Base-by-base conservation (phyloP, 92 coral and sea anemone genomes). In the Palythoa heliodiscus region DNA sequence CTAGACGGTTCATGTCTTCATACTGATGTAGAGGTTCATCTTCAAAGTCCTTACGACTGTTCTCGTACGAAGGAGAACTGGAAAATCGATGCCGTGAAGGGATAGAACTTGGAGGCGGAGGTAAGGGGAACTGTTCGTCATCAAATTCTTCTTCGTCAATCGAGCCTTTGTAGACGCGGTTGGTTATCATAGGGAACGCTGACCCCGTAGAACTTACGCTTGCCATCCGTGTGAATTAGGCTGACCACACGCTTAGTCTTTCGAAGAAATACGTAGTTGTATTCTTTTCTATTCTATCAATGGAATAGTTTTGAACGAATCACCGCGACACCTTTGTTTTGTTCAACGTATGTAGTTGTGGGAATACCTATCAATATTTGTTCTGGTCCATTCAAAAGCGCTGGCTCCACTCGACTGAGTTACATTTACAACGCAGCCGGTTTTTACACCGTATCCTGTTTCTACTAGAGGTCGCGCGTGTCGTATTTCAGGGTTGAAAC, bases 201-300 rank as follows among this genome's bases (percentile, higher is more conserved):
- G 91, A 93, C 4, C 91, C 84, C 20, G 95, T 80, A 7, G 97
- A 93, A 61, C 92, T 91, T 0, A 93, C 93, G 74, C 95, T 93
- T 47, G 97, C 92, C 97, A 93, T 93, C 5, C 7, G 48, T 29
- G 68, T 19, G 68, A 61, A 16, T 77, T 79, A n/a, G 39, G 19
- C 84, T 13, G n/a, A n/a, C n/a, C n/a, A n/a, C 35, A 29, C 35
- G 35, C 35, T 29, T 29, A 29, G 35, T 29, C 35, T 29, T 29
- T 29, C 35, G 35, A 29, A 29, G 35, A 29, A 52, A 61, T 13
- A 39, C 63, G 54, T 78, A 39, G n/a, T 11, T 57, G 19, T 63
- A 63, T 39, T 63, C 52, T 24, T 69, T 37, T 25, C 39, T 25
- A 40, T 43, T 39, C 7, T 1, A 4, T 10, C 39, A 2, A 5